phyloP scores from a whole-genome alignment of 1,140 invertebrate species.

The Hypsibius dujardini region DNA sequence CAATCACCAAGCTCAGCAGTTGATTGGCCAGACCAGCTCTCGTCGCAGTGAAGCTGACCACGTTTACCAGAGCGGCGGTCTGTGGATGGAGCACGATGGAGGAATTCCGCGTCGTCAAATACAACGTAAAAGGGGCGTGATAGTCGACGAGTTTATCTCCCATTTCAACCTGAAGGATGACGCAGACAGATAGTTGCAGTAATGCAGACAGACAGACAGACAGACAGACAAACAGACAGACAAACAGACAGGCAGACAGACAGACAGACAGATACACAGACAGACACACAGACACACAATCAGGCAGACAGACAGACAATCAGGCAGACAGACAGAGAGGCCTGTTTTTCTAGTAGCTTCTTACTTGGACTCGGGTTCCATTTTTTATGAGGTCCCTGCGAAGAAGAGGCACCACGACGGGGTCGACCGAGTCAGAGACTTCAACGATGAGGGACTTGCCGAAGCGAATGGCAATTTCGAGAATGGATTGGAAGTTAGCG shows the following conservation, averaged over 20 bases:
- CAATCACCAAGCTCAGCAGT: conserved; percentile 37
- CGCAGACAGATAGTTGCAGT: too few species aligned
- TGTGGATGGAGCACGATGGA: conserved; percentile 43
- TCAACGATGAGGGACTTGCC: conserved; percentile 75
- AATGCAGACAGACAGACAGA: too few species aligned
- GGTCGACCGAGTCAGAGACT: conserved; percentile 50
- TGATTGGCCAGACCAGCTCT: conserved; percentile 55
- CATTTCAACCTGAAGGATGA: conserved; percentile 49
- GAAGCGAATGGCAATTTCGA: conserved; percentile 77
- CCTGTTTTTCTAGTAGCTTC: too few species aligned
- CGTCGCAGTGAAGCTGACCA: conserved; percentile 66
- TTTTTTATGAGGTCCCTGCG: conserved; percentile 47
- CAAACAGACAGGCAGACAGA: too few species aligned
- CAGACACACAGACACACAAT: too few species aligned
- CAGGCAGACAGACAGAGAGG: too few species aligned
- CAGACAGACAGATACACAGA: too few species aligned
- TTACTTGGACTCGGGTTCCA: conserved; percentile 35
- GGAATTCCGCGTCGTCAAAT: conserved; percentile 54
- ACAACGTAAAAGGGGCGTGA: conserved; percentile 58
- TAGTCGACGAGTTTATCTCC: conserved; percentile 67
- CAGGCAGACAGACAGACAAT: too few species aligned
- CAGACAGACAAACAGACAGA: too few species aligned
- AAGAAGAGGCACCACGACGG: conserved; percentile 48
- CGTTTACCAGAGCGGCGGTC: conserved; percentile 42
- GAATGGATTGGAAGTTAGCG: conserved; percentile 54